A percentile compares a stretch with the other conserved stretches of the same genome.
These are phyloP conservation scores for Chaetodon auriga DNA, from an alignment of 2,113 vertebrate genomes.

Conservation along the genomic window DNA sequence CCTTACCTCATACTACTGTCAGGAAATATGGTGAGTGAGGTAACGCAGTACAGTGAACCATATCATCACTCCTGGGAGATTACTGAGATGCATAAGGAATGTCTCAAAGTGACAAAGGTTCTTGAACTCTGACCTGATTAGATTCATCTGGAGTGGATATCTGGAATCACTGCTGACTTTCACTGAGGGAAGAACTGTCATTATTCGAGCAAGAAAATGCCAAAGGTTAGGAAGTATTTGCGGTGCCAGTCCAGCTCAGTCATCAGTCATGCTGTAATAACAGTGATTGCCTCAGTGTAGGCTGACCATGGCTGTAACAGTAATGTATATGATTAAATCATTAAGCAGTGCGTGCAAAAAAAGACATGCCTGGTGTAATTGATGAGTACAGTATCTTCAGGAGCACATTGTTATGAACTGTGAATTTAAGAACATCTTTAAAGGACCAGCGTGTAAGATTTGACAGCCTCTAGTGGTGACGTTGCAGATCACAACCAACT, in stretches of 20 bases:
- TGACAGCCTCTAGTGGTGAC: no score
- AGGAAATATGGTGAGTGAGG: constrained; percentile 72
- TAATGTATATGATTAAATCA: neutral
- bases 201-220: neutral
- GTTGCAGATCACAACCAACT: no score
- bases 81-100: constrained; percentile 33
- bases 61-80: constrained; percentile 41
- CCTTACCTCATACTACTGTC: constrained; percentile 63
- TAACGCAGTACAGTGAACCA: constrained; percentile 45
- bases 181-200: neutral
- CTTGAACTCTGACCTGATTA: constrained; percentile 25
- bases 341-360: neutral
- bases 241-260: neutral
- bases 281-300: neutral
- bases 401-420: neutral
- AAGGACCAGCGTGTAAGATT: neutral
- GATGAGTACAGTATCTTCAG: neutral
- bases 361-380: neutral
- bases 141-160: constrained; percentile 21
- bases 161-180: constrained; percentile 39
- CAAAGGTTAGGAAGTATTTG: constrained; percentile 8
- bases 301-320: neutral
- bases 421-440: neutral
- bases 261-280: neutral
- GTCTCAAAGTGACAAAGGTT: constrained; percentile 12